Evolutionary conservation across 1,140 invertebrate species (phyloP).

Genomic region (Drosophila littoralis): DNA sequence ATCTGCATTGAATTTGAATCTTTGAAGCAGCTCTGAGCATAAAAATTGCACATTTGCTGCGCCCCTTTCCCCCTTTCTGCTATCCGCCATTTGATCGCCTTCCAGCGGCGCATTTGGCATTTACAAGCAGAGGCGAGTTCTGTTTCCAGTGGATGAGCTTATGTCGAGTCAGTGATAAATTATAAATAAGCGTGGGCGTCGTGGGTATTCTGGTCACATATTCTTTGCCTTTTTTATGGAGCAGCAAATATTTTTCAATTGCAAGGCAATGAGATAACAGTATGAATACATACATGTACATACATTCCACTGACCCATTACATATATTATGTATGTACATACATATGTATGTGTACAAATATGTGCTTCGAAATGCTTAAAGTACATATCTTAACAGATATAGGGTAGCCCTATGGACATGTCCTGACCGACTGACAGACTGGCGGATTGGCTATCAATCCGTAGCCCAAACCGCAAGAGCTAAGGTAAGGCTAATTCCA

Average conservation of each 20-base stretch:
- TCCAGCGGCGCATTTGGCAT: background rate
- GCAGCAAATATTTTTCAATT: background rate
- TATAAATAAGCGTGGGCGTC: constrained; percentile 8
- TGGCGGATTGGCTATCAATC: too few relatives aligned
- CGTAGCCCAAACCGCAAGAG: too few relatives aligned
- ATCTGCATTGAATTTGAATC: constrained; percentile 25
- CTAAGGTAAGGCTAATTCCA: too few relatives aligned
- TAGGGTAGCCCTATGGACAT: too few relatives aligned
- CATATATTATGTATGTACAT: too few relatives aligned
- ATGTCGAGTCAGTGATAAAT: constrained; percentile 10
- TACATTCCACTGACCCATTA: too few relatives aligned
- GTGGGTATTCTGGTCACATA: background rate
- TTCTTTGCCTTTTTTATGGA: background rate
- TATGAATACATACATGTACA: too few relatives aligned
- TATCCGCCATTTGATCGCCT: constrained; percentile 10
- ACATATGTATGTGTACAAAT: too few relatives aligned
- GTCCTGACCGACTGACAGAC: too few relatives aligned
- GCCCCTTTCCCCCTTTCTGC: background rate
- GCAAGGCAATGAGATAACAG: background rate
- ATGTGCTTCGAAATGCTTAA: too few relatives aligned
- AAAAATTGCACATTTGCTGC: constrained; percentile 33
- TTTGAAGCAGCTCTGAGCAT: constrained; percentile 9
- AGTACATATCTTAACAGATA: too few relatives aligned
- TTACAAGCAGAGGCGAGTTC: constrained; percentile 10
- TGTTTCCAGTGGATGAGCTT: constrained; percentile 3